These are phyloP conservation scores for Yponomeuta evonymella DNA, from an alignment of 2,888 invertebrate genomes.

Conservation along the genomic window DNA sequence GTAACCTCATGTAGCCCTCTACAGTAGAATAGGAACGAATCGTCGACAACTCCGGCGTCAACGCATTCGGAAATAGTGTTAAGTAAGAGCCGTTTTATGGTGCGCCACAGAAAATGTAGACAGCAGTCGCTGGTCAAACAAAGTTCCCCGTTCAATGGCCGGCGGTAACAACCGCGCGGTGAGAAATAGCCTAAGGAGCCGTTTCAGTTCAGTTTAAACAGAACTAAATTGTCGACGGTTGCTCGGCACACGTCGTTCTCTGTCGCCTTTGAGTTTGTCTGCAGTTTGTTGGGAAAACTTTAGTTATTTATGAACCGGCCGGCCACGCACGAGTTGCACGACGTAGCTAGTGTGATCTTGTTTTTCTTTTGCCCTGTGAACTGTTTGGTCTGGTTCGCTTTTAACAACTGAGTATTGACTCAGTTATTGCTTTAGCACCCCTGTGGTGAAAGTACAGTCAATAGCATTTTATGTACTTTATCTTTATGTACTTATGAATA, in stretches of 20 bases:
- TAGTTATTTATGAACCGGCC: neutral
- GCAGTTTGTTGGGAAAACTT: constrained; percentile 6
- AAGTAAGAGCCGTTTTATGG: neutral
- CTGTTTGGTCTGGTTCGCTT: neutral
- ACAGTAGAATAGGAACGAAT: neutral
- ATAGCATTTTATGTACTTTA: no score
- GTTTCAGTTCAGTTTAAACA: constrained; percentile 32
- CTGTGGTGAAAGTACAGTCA: neutral
- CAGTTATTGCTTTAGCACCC: neutral
- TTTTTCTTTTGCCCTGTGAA: neutral
- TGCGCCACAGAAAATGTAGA: neutral
- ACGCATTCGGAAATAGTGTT: neutral
- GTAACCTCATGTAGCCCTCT: no score
- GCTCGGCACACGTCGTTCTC: neutral
- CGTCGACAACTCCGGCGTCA: neutral
- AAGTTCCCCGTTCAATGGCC: constrained; percentile 11
- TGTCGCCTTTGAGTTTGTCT: constrained; percentile 7
- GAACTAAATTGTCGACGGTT: constrained; percentile 8
- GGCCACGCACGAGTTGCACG: neutral
- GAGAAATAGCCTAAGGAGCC: constrained; percentile 27
- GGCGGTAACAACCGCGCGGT: constrained; percentile 12
- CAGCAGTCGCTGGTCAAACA: constrained; percentile 3
- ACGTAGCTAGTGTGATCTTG: neutral
- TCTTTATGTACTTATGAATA: no score
- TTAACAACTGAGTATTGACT: neutral